Percentiles rank a stretch among this genome's conserved stretches.
phyloP scores from a whole-genome alignment of 2,113 vertebrate species.

The Poicephalus gulielmi region DNA sequence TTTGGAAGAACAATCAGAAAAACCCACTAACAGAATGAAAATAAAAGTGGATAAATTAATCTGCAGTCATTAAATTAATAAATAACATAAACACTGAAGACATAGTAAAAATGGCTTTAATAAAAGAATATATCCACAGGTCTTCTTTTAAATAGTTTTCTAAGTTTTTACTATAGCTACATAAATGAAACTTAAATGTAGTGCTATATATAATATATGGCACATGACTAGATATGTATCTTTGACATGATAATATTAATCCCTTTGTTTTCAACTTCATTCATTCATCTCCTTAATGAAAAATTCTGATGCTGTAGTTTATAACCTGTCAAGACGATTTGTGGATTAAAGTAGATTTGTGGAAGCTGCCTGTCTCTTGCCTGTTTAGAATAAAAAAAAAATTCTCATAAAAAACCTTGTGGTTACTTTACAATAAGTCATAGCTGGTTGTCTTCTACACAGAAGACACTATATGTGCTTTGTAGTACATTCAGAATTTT shows the following conservation, averaged over 20 bases:
- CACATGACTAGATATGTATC: neutral
- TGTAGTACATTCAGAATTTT: neutral
- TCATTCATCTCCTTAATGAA: neutral
- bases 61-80: neutral
- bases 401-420: neutral
- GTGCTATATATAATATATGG: neutral
- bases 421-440: neutral
- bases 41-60: neutral
- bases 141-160: constrained; percentile 11
- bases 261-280: constrained; percentile 13
- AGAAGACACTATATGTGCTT: neutral
- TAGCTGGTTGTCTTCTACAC: neutral
- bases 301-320: constrained; percentile 23
- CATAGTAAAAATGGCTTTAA: neutral
- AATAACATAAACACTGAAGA: neutral
- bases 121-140: neutral
- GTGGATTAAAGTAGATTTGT: neutral
- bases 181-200: constrained; percentile 18
- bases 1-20: neutral
- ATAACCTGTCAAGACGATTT: neutral
- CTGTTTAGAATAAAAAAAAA: neutral
- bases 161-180: neutral
- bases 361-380: neutral
- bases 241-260: constrained; percentile 28
- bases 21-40: neutral